Evolutionary conservation across 2,888 invertebrate species (phyloP).

Genomic region (Pelosia muscerda): DNA sequence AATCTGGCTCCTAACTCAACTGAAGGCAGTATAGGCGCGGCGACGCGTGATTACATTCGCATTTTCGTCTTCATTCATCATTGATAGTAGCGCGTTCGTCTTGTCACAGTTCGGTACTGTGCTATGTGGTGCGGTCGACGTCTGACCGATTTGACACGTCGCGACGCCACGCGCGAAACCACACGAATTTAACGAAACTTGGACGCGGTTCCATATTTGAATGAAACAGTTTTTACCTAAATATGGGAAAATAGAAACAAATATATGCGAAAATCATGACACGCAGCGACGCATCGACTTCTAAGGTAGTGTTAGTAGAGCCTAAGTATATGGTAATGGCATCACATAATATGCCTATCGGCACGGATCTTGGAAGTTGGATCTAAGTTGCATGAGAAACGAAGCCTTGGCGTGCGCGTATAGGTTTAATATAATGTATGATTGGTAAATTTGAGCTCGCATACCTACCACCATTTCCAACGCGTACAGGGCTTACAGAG

Average conservation of each 20-base stretch:
- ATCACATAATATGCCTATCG: too few species aligned
- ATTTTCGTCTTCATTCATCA: not conserved
- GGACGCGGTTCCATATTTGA: not conserved
- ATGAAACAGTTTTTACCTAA: not conserved
- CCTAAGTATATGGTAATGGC: not conserved
- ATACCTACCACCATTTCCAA: too few species aligned
- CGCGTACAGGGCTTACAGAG: too few species aligned
- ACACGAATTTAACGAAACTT: not conserved
- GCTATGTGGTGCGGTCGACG: not conserved
- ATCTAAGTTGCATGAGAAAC: too few species aligned
- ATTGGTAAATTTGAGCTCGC: too few species aligned
- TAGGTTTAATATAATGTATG: too few species aligned
- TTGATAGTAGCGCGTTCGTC: not conserved
- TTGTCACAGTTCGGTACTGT: not conserved
- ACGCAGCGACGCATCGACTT: not conserved
- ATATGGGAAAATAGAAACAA: not conserved
- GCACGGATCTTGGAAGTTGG: too few species aligned
- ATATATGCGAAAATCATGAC: not conserved
- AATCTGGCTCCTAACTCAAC: too few species aligned
- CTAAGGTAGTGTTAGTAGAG: not conserved
- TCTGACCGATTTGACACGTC: too few species aligned
- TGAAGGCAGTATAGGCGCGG: too few species aligned
- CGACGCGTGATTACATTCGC: too few species aligned
- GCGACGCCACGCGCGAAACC: not conserved
- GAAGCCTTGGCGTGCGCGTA: too few species aligned